Evolutionary conservation across 2,888 invertebrate species (phyloP).

Genomic region (Xylota sylvarum): DNA sequence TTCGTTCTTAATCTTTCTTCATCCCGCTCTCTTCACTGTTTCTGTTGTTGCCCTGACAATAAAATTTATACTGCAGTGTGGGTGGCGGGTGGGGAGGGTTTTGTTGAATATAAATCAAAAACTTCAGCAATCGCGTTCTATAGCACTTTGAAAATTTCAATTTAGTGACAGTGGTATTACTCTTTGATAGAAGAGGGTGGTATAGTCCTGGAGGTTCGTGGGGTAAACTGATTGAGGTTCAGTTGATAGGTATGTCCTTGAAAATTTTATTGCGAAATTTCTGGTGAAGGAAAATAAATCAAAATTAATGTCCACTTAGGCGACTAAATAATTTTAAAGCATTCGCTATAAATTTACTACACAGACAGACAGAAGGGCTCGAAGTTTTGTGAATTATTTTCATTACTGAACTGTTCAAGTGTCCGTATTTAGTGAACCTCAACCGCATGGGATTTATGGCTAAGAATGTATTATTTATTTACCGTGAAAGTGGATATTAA

Average conservation of each 20-base stretch:
- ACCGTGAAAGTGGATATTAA: not conserved
- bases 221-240: constrained; percentile 39
- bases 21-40: constrained; percentile 15
- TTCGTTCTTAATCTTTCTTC: constrained; percentile 39
- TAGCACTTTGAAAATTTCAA: constrained; percentile 43
- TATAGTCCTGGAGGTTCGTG: not conserved
- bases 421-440: not conserved
- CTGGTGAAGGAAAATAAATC: constrained; percentile 50
- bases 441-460: not conserved
- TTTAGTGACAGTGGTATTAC: constrained; percentile 40
- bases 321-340: constrained; percentile 41
- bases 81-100: not conserved
- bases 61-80: constrained; percentile 29
- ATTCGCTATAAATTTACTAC: constrained; percentile 5
- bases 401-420: constrained; percentile 16
- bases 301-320: constrained; percentile 52
- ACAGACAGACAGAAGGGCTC: not conserved
- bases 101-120: constrained; percentile 59
- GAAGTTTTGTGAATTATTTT: constrained; percentile 15
- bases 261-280: constrained; percentile 40
- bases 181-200: constrained; percentile 2
- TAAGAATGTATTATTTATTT: constrained; percentile 6
- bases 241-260: constrained; percentile 28
- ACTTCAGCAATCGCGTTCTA: constrained; percentile 51
- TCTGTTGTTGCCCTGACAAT: constrained; percentile 24